phyloP scores from a whole-genome alignment of 2,888 invertebrate genomes.

The Drosophila nigricruria region DNA sequence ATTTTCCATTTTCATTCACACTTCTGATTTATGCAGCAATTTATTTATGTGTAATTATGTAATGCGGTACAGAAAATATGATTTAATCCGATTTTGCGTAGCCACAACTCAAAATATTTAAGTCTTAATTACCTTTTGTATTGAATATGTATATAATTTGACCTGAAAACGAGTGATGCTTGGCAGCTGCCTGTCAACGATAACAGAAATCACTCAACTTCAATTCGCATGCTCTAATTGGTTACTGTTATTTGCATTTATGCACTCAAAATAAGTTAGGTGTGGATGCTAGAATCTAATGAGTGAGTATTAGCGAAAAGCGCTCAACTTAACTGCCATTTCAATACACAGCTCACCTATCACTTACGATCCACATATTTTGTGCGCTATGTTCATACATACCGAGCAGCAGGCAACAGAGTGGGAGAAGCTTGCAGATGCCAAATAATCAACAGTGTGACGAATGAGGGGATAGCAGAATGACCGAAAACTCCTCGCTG shows the following conservation, averaged over 20 bases:
- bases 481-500: not conserved
- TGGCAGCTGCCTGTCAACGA: not conserved
- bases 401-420: not conserved
- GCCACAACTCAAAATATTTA: not conserved
- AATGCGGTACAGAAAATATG: not conserved
- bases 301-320: not conserved
- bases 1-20: not conserved
- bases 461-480: not conserved
- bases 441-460: not conserved
- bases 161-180: not conserved
- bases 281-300: not conserved
- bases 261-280: not conserved
- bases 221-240: not conserved
- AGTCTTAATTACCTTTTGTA: not conserved
- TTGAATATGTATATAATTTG: not conserved
- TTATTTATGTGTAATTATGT: not conserved
- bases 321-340: not conserved
- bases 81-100: not conserved
- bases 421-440: not conserved
- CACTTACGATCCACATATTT: not conserved
- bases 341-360: not conserved
- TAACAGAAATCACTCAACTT: not conserved
- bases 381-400: no score
- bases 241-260: not conserved
- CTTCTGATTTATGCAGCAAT: not conserved